phyloP scores from a whole-genome alignment of 2,797 vertebrate genomes.

The Myoxocephalus aenaeus region DNA sequence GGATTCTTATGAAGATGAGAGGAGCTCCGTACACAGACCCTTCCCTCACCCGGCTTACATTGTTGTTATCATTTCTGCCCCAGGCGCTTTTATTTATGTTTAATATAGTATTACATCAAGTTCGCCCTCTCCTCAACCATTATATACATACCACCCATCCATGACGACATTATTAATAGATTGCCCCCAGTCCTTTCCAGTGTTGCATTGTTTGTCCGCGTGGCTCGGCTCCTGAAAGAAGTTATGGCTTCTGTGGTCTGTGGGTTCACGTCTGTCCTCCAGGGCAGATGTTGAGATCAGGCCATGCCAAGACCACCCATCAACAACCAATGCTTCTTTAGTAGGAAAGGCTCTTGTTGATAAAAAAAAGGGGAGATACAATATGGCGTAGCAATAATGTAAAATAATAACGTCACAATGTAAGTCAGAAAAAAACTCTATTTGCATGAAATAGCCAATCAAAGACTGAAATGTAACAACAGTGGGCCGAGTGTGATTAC shows the following conservation, averaged over 20 bases:
- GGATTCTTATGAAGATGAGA: constrained; percentile 62
- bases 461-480: constrained; percentile 9
- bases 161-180: constrained; percentile 55
- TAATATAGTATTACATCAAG: constrained; percentile 58
- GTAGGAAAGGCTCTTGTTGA: neutral
- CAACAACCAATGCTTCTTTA: neutral
- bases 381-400: neutral
- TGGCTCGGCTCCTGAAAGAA: constrained; percentile 10
- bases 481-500: constrained; percentile 14
- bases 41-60: constrained; percentile 8
- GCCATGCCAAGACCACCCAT: neutral
- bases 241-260: constrained; percentile 17
- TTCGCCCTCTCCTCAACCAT: constrained; percentile 19
- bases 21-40: constrained; percentile 12
- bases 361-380: neutral
- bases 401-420: neutral
- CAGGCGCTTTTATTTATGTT: constrained; percentile 59
- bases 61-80: constrained; percentile 45
- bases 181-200: constrained; percentile 19
- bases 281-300: constrained; percentile 28
- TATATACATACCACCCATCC: constrained; percentile 38
- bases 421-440: neutral
- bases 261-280: constrained; percentile 39
- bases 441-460: neutral
- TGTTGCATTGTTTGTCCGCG: constrained; percentile 41